A percentile compares a stretch with the other conserved stretches of the same genome.
Conservation (phyloP, 2,888 invertebrate species). For the Phortica magna region DNA sequence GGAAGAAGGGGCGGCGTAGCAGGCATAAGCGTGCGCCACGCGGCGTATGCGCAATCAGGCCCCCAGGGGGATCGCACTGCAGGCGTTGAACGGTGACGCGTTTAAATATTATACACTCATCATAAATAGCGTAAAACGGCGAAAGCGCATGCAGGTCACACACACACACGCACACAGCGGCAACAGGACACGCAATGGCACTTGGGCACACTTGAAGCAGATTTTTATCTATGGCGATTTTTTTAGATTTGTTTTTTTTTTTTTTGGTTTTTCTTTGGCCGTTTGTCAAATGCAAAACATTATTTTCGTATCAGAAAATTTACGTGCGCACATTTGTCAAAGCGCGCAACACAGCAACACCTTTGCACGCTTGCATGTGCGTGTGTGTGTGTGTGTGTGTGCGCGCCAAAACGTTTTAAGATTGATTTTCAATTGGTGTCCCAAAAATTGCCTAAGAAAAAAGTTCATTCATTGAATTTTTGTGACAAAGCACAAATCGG, state of each 20-base stretch:
- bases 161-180: constrained; percentile 28
- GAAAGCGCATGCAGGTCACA: background rate
- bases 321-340: constrained; percentile 65
- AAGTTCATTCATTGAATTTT: too few species aligned
- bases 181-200: constrained; percentile 40
- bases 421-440: constrained; percentile 2
- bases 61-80: background rate
- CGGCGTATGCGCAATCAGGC: constrained; percentile 9
- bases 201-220: constrained; percentile 50
- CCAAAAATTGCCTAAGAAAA: constrained; percentile 15
- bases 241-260: background rate
- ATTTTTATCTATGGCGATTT: constrained; percentile 1
- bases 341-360: background rate
- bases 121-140: constrained; percentile 5
- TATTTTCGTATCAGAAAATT: constrained; percentile 73
- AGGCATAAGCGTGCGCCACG: background rate
- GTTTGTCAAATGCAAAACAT: constrained; percentile 53
- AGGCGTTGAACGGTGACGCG: background rate
- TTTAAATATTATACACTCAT: background rate
- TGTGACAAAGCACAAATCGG: constrained; percentile 11
- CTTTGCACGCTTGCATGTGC: too few species aligned
- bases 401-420: constrained; percentile 12
- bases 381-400: constrained; percentile 45
- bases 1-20: too few species aligned
- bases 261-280: constrained; percentile 29